Evolutionary conservation across 1,140 invertebrate species (phyloP), one percentile per base, ranked within the genome.

Genomic region (Zeugodacus cucurbitae): DNA sequence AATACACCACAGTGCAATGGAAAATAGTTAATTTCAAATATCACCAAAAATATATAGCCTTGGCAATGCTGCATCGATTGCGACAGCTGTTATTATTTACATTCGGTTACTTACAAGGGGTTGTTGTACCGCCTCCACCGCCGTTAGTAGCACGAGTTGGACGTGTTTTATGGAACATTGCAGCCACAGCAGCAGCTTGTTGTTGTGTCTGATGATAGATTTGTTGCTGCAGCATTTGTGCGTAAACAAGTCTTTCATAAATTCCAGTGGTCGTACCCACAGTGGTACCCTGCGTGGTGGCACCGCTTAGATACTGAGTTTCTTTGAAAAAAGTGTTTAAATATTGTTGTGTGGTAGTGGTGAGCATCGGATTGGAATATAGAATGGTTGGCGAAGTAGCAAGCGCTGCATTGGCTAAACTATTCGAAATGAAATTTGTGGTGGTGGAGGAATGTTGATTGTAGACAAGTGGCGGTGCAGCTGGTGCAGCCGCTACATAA

Each of bases 151-250:
- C 88, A 32, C 59, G 82, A 22, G 86, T 48, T n/a, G 62, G 32
- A 48, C 86, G 88, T n/a, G 67, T 41, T 70, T 88, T 86, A 10
- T 88, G 88, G 34, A 88, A 88, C 88, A 88, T 88, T 26, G 88
- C 88, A 5, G 88, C 88, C 29, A 88, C 82, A 6, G 88, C 82
- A 7, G 85, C 85, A 8, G 82, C 82, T n/a, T 82, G 74, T n/a
- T 89, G 88, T 85, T 89, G 88, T 37, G 54, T 87, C 59, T 89
- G 88, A 70, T 88, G 85, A 37, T 88, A 86, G 7, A 88, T 87
- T 67, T 89, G 89, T 37, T 89, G 89, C 48, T 89, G 89, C 58
- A 89, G 34, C 88, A 89, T 88, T 34, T 89, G 89, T 22, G 88
- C 88, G 34, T 89, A 89, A 2, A 89, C 44, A 4, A 89, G 14